These are phyloP conservation scores for Deroplatys truncata DNA, from an alignment of 2,888 invertebrate genomes.

Conservation along the genomic window DNA sequence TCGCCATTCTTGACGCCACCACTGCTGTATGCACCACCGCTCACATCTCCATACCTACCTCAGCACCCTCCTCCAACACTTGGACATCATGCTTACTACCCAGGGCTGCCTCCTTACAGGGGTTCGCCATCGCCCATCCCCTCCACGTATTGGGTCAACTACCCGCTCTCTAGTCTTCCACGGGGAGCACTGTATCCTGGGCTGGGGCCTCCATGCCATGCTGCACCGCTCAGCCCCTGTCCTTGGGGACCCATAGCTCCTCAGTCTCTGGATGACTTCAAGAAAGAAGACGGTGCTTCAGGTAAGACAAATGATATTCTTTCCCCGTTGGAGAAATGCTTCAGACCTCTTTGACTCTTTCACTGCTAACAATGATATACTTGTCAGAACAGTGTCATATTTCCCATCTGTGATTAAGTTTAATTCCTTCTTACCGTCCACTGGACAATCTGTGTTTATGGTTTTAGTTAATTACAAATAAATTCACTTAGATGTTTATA, in stretches of 20 bases:
- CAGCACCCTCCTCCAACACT: constrained; percentile 19
- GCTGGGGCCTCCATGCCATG: constrained; percentile 28
- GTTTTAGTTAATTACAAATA: no score
- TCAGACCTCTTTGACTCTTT: no score
- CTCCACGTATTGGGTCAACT: constrained; percentile 30
- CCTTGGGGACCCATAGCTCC: constrained; percentile 32
- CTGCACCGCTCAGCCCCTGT: constrained; percentile 30
- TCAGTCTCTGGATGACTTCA: constrained; percentile 33
- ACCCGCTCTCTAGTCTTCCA: constrained; percentile 33
- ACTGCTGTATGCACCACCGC: constrained; percentile 23
- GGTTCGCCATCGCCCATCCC: constrained; percentile 29
- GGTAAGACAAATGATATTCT: constrained; percentile 43
- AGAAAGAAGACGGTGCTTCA: constrained; percentile 50
- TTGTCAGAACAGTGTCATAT: no score
- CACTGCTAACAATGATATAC: no score
- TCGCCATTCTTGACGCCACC: constrained; percentile 30
- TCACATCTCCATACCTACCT: constrained; percentile 27
- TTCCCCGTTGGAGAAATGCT: no score
- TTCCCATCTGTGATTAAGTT: no score
- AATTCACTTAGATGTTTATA: no score
- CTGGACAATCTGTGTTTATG: no score
- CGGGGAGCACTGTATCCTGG: constrained; percentile 29
- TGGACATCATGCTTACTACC: constrained; percentile 26
- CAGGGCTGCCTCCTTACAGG: constrained; percentile 27
- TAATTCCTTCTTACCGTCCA: no score